Base-by-base conservation (phyloP, 1,140 invertebrate genomes). In the Bombus affinis region DNA sequence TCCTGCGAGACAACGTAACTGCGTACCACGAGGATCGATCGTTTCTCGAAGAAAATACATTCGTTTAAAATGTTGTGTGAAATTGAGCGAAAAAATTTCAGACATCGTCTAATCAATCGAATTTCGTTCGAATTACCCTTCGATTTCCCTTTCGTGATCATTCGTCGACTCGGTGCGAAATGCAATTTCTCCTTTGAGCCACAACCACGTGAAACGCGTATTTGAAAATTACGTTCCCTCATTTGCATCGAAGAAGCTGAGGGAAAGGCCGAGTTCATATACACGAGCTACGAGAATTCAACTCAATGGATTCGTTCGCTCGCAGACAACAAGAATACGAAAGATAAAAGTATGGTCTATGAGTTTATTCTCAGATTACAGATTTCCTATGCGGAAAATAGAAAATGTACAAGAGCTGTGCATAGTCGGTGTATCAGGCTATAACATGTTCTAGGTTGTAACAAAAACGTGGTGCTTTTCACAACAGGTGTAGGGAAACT, bases 171-270 rank as follows among this genome's bases (percentile, higher is more conserved):
- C 47, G 47, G 1, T 53, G 47, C 47, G 5, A 53, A 53, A 53
- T 53, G 47, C 47, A 53, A 53, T 53, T 53, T 28, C 57, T 59
- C 25, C 22, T 4, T n/a, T n/a, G 59, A 28, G 59, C 28, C 47
- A 53, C 18, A 62, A 4, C 28, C 28, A 62, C 71, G 28, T 57
- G 42, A 62, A 81, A 72, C 70, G 59, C 65, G 1, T 59, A 44
- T 12, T 39, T 32, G 37, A 53, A 59, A 81, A 81, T 53, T 73
- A 28, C 70, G 59, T 81, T 62, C 42, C 70, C 80, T 35, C 70
- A 44, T 81, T 70, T 72, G 44, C 65, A 70, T 80, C 12, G 80
- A 81, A 81, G 53, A 44, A 81, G 32, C 68, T 35, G 47, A 15
- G 47, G 44, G 25, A n/a, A 53, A 53, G 47, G 1, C 18, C 18